Conservation (phyloP, 2,888 invertebrate species). For the Apodemia mormo region DNA sequence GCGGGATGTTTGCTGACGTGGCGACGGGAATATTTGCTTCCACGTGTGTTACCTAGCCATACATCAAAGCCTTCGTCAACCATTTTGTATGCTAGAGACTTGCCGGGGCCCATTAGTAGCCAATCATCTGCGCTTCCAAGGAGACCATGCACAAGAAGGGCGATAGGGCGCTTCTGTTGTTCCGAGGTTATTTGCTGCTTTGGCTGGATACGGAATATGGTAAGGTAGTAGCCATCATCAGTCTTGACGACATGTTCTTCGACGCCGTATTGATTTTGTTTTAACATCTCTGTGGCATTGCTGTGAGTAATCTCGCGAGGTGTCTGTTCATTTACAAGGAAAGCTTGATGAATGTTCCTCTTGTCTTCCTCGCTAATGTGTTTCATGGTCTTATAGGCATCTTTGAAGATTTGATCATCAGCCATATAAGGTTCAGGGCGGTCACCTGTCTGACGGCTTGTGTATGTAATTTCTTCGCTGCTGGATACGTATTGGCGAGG, state of each 20-base stretch:
- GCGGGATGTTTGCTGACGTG: slow-evolving; percentile 65
- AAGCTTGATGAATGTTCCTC: slow-evolving; percentile 51
- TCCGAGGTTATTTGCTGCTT: slow-evolving; percentile 46
- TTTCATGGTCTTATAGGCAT: slow-evolving; percentile 58
- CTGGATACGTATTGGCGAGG: slow-evolving; percentile 4
- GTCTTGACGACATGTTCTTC: slow-evolving; percentile 67
- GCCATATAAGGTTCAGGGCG: slow-evolving; percentile 36
- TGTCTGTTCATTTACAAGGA: slow-evolving; percentile 44
- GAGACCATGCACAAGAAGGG: slow-evolving; percentile 84
- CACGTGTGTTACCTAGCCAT: slow-evolving; percentile 72
- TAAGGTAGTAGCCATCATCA: slow-evolving; percentile 71
- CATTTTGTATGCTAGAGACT: slow-evolving; percentile 67
- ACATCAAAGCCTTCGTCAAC: slow-evolving; percentile 70
- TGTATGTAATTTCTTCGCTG: background rate
- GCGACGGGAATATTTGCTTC: slow-evolving; percentile 62
- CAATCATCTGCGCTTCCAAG: slow-evolving; percentile 85
- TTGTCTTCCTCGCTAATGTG: slow-evolving; percentile 56
- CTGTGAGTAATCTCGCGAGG: slow-evolving; percentile 43
- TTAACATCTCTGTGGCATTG: slow-evolving; percentile 60
- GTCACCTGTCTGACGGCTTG: slow-evolving; percentile 45
- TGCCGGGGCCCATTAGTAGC: slow-evolving; percentile 84
- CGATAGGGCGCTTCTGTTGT: slow-evolving; percentile 58
- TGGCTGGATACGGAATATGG: slow-evolving; percentile 65
- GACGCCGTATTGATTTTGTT: slow-evolving; percentile 58
- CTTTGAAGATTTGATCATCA: slow-evolving; percentile 56